These are phyloP conservation scores for Glaucomys volans DNA, from an alignment of 2,113 vertebrate genomes.

Conservation along the genomic window DNA sequence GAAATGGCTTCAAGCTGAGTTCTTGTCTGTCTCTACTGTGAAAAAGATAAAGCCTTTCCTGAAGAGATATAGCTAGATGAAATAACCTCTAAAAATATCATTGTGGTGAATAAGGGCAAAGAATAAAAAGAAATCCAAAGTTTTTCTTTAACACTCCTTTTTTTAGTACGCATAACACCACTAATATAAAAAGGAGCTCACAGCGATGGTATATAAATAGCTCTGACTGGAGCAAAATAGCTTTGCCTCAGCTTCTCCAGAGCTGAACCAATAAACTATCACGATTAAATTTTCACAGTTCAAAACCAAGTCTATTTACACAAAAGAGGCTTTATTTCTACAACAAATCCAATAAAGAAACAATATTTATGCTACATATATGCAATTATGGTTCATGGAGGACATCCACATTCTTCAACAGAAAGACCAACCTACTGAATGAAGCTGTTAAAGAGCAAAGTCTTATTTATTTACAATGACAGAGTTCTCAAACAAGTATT, in stretches of 20 bases:
- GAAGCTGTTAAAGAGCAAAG: slow-evolving; percentile 80
- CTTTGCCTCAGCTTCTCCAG: slow-evolving; percentile 84
- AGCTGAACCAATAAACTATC: slow-evolving; percentile 86
- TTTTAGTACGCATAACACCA: slow-evolving; percentile 83
- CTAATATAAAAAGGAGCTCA: slow-evolving; percentile 86
- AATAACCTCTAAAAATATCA: slow-evolving; percentile 85
- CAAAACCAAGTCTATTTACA: slow-evolving; percentile 86
- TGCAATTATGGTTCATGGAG: slow-evolving; percentile 78
- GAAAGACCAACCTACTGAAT: slow-evolving; percentile 68
- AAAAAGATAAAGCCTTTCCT: slow-evolving; percentile 75
- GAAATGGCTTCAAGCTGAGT: slow-evolving; percentile 74
- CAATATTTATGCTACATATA: slow-evolving; percentile 79
- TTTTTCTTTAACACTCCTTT: slow-evolving; percentile 85
- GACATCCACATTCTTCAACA: slow-evolving; percentile 76
- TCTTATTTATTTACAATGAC: slow-evolving; percentile 69
- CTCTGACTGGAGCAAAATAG: slow-evolving; percentile 85
- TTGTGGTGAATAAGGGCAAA: slow-evolving; percentile 71
- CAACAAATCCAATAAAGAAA: slow-evolving; percentile 85
- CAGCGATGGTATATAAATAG: slow-evolving; percentile 90
- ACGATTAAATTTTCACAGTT: slow-evolving; percentile 84
- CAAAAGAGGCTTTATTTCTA: slow-evolving; percentile 83
- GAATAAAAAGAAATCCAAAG: slow-evolving; percentile 69
- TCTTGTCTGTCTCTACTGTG: slow-evolving; percentile 70
- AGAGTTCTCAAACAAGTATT: slow-evolving; percentile 69
- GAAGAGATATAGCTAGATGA: slow-evolving; percentile 75